phyloP scores from a whole-genome alignment of 2,797 vertebrate genomes.

The Steatocranus sp. region DNA sequence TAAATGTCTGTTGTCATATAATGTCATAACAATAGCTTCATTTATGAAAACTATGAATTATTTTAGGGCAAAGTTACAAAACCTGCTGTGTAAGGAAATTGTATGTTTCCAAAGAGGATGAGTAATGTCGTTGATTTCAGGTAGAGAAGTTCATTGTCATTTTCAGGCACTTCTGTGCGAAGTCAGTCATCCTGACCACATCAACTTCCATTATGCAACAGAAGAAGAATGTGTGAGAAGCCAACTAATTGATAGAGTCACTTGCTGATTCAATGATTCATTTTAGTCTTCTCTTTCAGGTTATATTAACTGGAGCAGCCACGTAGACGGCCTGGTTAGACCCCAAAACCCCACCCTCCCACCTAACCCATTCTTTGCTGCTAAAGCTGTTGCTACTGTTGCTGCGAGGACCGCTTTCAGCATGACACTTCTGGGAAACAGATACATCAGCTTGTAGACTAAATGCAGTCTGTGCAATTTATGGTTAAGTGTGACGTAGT shows the following conservation, averaged over 20 bases:
- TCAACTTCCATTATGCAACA: background rate
- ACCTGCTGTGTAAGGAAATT: background rate
- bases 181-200: slow-evolving; percentile 57
- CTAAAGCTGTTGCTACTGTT: background rate
- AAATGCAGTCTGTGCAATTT: slow-evolving; percentile 10
- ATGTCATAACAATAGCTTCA: background rate
- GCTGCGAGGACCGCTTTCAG: slow-evolving; percentile 24
- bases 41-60: background rate
- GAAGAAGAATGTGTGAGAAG: slow-evolving; percentile 8
- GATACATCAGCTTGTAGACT: background rate
- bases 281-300: background rate
- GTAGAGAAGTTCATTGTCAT: background rate
- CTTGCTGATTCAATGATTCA: slow-evolving; percentile 52
- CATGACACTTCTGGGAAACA: slow-evolving; percentile 70
- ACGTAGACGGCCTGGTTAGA: slow-evolving; percentile 47
- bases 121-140: background rate
- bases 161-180: background rate
- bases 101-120: background rate
- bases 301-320: slow-evolving; percentile 12
- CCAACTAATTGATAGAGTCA: background rate
- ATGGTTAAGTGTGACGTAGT: slow-evolving; percentile 50
- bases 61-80: background rate
- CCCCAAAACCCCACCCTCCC: slow-evolving; percentile 56
- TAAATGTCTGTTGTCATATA: background rate
- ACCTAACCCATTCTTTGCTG: slow-evolving; percentile 1